These are phyloP conservation scores for Paguma larvata DNA, from an alignment of 2,797 vertebrate species.

Conservation along the genomic window DNA sequence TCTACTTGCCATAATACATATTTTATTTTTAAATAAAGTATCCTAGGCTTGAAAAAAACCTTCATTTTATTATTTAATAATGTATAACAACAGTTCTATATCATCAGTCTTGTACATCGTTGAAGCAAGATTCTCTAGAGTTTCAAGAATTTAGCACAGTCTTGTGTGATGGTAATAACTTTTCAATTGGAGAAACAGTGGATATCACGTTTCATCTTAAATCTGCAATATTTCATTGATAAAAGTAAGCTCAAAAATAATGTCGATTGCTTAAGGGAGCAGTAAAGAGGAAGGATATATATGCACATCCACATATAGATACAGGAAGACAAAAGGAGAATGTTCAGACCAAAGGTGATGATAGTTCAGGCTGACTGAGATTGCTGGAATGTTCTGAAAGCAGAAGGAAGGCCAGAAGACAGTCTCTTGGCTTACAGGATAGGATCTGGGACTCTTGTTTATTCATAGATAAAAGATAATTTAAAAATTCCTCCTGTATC, in stretches of 20 bases:
- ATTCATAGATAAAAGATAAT: not conserved
- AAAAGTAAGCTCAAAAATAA: not conserved
- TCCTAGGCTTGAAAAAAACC: slow-evolving; percentile 30
- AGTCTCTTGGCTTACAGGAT: not conserved
- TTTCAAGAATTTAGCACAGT: not conserved
- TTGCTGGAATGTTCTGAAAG: not conserved
- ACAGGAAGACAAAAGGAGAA: not conserved
- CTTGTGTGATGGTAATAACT: not conserved
- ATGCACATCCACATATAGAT: no score
- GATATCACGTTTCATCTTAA: not conserved
- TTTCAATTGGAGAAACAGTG: not conserved
- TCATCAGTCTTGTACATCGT: not conserved
- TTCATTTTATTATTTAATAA: slow-evolving; percentile 63
- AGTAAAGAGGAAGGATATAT: not conserved
- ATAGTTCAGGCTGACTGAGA: not conserved
- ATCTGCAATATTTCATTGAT: not conserved
- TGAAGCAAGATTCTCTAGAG: not conserved
- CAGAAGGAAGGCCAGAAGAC: not conserved
- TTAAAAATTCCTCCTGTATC: not conserved
- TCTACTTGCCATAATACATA: not conserved
- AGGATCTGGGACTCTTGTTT: not conserved
- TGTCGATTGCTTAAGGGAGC: not conserved
- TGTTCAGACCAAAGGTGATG: not conserved
- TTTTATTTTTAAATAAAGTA: slow-evolving; percentile 69
- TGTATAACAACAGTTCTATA: slow-evolving; percentile 30